These are phyloP conservation scores for Danio aesculapii DNA, from an alignment of 2,797 vertebrate species.

Conservation along the genomic window DNA sequence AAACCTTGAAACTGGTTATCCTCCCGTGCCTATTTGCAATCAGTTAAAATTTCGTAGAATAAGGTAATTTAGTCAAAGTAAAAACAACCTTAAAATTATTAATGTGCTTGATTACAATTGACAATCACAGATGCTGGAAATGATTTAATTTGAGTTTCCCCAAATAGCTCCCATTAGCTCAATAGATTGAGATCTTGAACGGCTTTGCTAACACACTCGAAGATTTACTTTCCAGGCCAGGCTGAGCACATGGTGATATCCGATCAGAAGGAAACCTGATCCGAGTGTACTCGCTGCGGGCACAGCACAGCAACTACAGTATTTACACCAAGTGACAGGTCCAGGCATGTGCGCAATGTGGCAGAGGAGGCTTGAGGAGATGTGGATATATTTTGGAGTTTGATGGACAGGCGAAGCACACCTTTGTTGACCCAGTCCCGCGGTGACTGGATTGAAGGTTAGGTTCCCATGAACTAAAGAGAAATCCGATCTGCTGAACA, in stretches of 20 bases:
- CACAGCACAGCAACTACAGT: slow-evolving; percentile 31
- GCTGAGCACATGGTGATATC: slow-evolving; percentile 51
- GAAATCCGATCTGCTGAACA: slow-evolving; percentile 67
- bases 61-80: too few species aligned
- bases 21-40: too few species aligned
- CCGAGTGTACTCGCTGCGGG: slow-evolving; percentile 52
- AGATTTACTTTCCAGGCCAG: slow-evolving; percentile 34
- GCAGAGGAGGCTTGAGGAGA: slow-evolving; percentile 19
- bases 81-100: background rate
- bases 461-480: slow-evolving; percentile 1
- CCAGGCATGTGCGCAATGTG: slow-evolving; percentile 20
- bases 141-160: background rate
- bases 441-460: slow-evolving; percentile 26
- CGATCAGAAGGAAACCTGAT: slow-evolving; percentile 70
- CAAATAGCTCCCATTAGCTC: background rate
- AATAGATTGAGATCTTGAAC: slow-evolving; percentile 19
- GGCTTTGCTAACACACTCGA: slow-evolving; percentile 27
- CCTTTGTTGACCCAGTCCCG: slow-evolving; percentile 23
- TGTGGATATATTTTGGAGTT: slow-evolving; percentile 21
- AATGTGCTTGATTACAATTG: background rate
- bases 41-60: too few species aligned
- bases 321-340: slow-evolving; percentile 67
- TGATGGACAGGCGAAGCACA: slow-evolving; percentile 15
- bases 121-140: background rate
- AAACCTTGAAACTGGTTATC: too few species aligned